phyloP scores from a whole-genome alignment of 2,888 invertebrate species.

The Cinara cedri region DNA sequence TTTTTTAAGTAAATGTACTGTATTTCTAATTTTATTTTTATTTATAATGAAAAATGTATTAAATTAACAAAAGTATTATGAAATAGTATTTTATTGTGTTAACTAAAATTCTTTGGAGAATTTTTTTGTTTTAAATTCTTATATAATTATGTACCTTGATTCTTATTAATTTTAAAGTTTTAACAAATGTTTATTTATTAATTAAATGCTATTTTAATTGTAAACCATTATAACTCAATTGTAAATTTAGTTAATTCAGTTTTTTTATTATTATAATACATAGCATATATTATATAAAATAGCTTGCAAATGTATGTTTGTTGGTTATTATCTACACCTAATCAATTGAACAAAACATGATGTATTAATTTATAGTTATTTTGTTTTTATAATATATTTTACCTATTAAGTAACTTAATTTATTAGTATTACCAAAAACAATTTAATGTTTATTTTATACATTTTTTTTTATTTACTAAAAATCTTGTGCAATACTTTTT shows the following conservation, averaged over 20 bases:
- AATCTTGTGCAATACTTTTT: slow-evolving; percentile 35
- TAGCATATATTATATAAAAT: too few relatives aligned
- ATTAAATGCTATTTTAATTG: neutral
- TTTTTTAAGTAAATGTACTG: neutral
- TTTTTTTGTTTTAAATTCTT: neutral
- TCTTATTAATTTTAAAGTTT: too few relatives aligned
- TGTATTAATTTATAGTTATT: neutral
- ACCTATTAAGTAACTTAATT: slow-evolving; percentile 2
- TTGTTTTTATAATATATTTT: slow-evolving; percentile 10
- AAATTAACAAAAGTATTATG: slow-evolving; percentile 11
- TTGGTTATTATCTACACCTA: neutral
- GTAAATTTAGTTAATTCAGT: too few relatives aligned
- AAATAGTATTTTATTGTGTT: slow-evolving; percentile 4
- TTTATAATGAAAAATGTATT: neutral
- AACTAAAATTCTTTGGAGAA: neutral
- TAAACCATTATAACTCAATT: neutral
- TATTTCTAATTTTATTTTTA: neutral
- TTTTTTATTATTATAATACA: too few relatives aligned
- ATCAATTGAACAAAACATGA: slow-evolving; percentile 10
- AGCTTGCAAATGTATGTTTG: too few relatives aligned
- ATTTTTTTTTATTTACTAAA: slow-evolving; percentile 6
- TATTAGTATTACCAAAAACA: slow-evolving; percentile 29
- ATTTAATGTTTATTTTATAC: slow-evolving; percentile 24
- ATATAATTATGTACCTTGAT: neutral
- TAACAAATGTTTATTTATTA: neutral